These are phyloP conservation scores for Megamerina dolium DNA, from an alignment of 2,888 invertebrate species.

Conservation along the genomic window DNA sequence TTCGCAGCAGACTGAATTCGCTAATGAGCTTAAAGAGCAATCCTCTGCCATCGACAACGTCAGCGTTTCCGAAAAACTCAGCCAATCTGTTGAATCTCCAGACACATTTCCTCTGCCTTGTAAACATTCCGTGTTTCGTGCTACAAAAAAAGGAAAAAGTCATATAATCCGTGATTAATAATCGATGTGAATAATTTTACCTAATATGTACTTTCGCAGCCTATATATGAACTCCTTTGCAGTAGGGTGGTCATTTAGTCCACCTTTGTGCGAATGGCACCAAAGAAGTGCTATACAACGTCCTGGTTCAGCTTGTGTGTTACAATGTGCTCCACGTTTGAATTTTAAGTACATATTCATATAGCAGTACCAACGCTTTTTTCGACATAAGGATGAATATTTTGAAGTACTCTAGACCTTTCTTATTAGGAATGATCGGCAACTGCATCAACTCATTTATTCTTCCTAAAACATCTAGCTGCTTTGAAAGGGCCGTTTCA, in stretches of 20 bases:
- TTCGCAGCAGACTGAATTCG: too few relatives aligned
- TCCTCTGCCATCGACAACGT: background rate
- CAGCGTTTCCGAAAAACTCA: background rate
- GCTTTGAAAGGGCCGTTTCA: background rate
- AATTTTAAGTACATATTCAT: slow-evolving; percentile 4
- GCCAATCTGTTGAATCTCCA: slow-evolving; percentile 1
- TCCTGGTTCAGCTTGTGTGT: slow-evolving; percentile 9
- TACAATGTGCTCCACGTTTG: slow-evolving; percentile 2
- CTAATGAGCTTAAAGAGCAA: too few relatives aligned
- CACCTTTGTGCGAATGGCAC: slow-evolving; percentile 3
- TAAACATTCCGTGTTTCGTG: slow-evolving; percentile 1
- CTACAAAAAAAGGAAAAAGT: too few relatives aligned
- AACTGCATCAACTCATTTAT: slow-evolving; percentile 6
- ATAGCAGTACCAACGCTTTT: background rate
- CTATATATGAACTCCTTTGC: slow-evolving; percentile 7
- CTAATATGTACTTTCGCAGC: slow-evolving; percentile 4
- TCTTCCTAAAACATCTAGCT: background rate
- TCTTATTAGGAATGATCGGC: slow-evolving; percentile 6
- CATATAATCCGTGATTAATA: background rate
- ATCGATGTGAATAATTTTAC: background rate
- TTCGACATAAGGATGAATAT: slow-evolving; percentile 6
- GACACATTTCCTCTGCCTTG: background rate
- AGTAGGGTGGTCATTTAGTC: slow-evolving; percentile 6
- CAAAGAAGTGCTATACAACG: slow-evolving; percentile 10
- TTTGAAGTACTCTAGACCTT: slow-evolving; percentile 6